Evolutionary conservation across 1,140 invertebrate genomes (phyloP).

Genomic region (Macrobrachium rosenbergii): DNA sequence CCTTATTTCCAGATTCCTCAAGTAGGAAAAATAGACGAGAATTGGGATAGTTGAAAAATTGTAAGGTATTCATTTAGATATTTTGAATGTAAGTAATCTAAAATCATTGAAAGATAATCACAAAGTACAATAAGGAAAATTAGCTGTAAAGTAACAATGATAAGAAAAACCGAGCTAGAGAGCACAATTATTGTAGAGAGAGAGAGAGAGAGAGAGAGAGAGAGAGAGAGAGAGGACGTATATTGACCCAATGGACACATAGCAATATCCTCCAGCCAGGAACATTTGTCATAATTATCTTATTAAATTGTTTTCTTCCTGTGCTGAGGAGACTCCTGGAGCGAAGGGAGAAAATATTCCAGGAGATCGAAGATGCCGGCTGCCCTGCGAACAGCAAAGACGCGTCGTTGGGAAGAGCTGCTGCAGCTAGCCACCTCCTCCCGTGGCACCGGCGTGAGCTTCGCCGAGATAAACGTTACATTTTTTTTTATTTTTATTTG

Average conservation of each 20-base stretch:
- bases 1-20: too few species aligned
- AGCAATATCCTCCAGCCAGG: slow-evolving; percentile 44
- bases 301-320: slow-evolving; percentile 47
- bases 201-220: not conserved
- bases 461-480: not conserved
- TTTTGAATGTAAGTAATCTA: not conserved
- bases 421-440: too few species aligned
- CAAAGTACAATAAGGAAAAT: not conserved
- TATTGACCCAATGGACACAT: slow-evolving; percentile 53
- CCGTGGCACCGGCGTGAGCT: too few species aligned
- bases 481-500: not conserved
- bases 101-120: not conserved
- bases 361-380: too few species aligned
- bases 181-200: not conserved
- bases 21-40: too few species aligned
- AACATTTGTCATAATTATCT: slow-evolving; percentile 55
- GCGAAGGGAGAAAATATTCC: not conserved
- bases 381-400: too few species aligned
- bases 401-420: too few species aligned
- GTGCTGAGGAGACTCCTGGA: slow-evolving; percentile 18
- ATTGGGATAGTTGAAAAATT: too few species aligned
- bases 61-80: too few species aligned
- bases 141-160: too few species aligned
- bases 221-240: slow-evolving; percentile 28
- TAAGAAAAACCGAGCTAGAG: not conserved